Evolutionary conservation across 2,888 invertebrate genomes (phyloP).

Genomic region (Nasonia oneida): DNA sequence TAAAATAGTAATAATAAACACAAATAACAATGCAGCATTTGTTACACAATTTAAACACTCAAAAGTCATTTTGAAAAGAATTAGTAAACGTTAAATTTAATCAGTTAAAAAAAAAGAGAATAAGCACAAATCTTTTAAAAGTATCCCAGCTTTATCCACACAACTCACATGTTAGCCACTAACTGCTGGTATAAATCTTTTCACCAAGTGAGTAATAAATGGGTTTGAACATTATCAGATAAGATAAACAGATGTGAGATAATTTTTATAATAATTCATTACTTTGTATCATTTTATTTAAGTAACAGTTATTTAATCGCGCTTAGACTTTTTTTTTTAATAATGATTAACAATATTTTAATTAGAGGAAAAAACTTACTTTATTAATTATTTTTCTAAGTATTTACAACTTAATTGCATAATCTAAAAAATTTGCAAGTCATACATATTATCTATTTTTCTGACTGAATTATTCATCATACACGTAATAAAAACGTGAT

Average conservation of each 20-base stretch:
- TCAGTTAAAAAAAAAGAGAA: background rate
- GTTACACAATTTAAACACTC: background rate
- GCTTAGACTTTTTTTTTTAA: background rate
- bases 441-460: background rate
- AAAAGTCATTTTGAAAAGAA: background rate
- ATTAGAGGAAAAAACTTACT: background rate
- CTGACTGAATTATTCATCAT: background rate
- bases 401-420: background rate
- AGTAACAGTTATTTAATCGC: background rate
- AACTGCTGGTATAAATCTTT: background rate
- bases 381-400: background rate
- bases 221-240: background rate
- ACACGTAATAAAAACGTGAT: background rate
- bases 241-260: background rate
- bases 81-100: background rate
- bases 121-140: background rate
- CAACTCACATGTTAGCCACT: background rate
- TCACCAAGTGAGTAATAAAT: background rate
- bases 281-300: background rate
- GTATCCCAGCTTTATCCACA: background rate
- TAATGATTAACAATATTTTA: background rate
- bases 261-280: background rate
- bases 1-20: constrained; percentile 47
- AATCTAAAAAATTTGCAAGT: background rate
- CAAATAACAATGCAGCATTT: background rate